Conservation (phyloP, 1,140 invertebrate genomes). For the Fopius arisanus region DNA sequence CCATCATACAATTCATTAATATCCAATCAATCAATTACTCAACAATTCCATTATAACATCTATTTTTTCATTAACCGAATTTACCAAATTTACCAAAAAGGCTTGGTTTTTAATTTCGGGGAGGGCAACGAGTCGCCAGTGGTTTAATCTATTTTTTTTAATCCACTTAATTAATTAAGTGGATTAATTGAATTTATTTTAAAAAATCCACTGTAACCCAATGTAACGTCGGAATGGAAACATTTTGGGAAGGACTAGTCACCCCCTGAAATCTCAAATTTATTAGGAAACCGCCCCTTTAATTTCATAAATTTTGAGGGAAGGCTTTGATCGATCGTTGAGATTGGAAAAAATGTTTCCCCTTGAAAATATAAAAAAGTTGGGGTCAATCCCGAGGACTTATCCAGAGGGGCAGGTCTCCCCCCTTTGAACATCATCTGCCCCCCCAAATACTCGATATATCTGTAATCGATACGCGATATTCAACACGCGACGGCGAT, state of each 20-base stretch:
- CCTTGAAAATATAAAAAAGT: not conserved
- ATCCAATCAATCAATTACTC: too few relatives aligned
- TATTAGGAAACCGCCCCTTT: not conserved
- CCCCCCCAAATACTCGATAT: not conserved
- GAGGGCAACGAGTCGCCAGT: too few relatives aligned
- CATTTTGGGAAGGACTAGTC: too few relatives aligned
- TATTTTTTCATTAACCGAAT: too few relatives aligned
- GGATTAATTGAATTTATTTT: too few relatives aligned
- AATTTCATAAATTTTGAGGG: not conserved
- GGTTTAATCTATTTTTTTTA: too few relatives aligned
- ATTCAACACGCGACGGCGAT: slow-evolving; percentile 23
- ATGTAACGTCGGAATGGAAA: too few relatives aligned
- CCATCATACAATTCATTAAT: slow-evolving; percentile 25
- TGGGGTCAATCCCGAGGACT: slow-evolving; percentile 12
- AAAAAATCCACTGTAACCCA: too few relatives aligned
- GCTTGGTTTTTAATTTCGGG: too few relatives aligned
- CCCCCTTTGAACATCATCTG: not conserved
- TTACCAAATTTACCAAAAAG: too few relatives aligned
- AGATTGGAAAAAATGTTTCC: slow-evolving; percentile 6
- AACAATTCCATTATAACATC: too few relatives aligned
- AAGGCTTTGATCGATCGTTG: not conserved
- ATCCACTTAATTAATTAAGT: too few relatives aligned
- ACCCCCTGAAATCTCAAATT: not conserved
- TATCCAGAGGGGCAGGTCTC: slow-evolving; percentile 18
- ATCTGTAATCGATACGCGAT: not conserved